Conservation (phyloP, 2,888 invertebrate genomes). For the Oegoconia quadripuncta region DNA sequence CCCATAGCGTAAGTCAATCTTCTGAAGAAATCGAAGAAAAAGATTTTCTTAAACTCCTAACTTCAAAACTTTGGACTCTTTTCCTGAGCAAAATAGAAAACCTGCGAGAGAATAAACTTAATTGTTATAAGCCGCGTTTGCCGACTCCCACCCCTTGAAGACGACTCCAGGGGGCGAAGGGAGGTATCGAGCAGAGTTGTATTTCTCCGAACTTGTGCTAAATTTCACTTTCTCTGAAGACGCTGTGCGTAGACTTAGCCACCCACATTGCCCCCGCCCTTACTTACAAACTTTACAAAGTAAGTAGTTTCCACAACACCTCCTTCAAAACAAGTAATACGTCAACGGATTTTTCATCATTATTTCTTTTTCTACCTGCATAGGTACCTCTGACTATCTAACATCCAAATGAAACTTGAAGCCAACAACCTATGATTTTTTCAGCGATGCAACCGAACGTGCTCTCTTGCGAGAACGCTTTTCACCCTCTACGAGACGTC, state of each 20-base stretch:
- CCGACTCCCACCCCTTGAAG: slow-evolving; percentile 49
- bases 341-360: too few relatives aligned
- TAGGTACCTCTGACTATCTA: too few relatives aligned
- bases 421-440: too few relatives aligned
- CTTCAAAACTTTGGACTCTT: slow-evolving; percentile 24
- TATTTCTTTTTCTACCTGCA: too few relatives aligned
- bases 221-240: slow-evolving; percentile 79
- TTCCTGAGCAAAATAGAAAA: slow-evolving; percentile 57
- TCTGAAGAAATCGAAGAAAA: neutral
- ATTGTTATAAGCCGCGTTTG: slow-evolving; percentile 75
- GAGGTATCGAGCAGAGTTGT: slow-evolving; percentile 55
- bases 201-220: slow-evolving; percentile 77
- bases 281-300: slow-evolving; percentile 51
- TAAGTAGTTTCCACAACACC: slow-evolving; percentile 51
- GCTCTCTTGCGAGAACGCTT: slow-evolving; percentile 53
- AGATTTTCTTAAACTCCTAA: slow-evolving; percentile 16
- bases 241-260: slow-evolving; percentile 73
- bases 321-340: slow-evolving; percentile 13
- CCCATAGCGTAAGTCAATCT: neutral
- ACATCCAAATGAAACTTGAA: too few relatives aligned
- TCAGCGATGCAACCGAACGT: slow-evolving; percentile 28
- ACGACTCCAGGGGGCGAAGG: slow-evolving; percentile 45
- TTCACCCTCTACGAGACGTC: slow-evolving; percentile 66
- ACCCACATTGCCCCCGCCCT: slow-evolving; percentile 53
- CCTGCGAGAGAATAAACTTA: slow-evolving; percentile 72